Percentiles rank a stretch among this genome's conserved stretches.
These are phyloP conservation scores for Lumbricus terrestris DNA, from an alignment of 2,888 invertebrate species.

Conservation along the genomic window DNA sequence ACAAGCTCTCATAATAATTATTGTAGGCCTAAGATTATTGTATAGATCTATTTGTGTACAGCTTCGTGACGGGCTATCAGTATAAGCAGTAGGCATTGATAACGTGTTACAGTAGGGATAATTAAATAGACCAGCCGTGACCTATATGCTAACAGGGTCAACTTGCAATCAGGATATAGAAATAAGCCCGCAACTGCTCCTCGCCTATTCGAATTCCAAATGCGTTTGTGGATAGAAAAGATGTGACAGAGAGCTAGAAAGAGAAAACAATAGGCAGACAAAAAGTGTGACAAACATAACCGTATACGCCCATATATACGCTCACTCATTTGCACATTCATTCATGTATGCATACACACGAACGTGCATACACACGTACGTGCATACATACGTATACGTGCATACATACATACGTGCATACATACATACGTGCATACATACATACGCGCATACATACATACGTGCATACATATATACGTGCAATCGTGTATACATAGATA, in stretches of 20 bases:
- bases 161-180: background rate
- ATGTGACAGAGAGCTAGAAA: background rate
- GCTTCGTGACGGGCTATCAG: background rate
- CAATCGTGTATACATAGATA: too few relatives aligned
- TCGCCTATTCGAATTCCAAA: background rate
- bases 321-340: too few relatives aligned
- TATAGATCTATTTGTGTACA: background rate
- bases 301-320: too few relatives aligned
- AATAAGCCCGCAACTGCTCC: background rate
- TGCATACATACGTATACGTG: background rate
- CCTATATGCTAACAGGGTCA: background rate
- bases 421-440: background rate
- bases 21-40: too few relatives aligned
- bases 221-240: background rate
- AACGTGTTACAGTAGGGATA: background rate
- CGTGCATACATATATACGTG: too few relatives aligned
- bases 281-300: background rate
- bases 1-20: background rate
- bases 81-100: background rate
- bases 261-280: background rate
- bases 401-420: background rate
- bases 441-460: too few relatives aligned
- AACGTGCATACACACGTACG: too few relatives aligned
- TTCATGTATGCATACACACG: too few relatives aligned
- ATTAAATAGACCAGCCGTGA: background rate